Percentiles rank a stretch among this genome's conserved stretches.
Conservation (phyloP, 2,797 vertebrate species). For the Rhinoraja longicauda region DNA sequence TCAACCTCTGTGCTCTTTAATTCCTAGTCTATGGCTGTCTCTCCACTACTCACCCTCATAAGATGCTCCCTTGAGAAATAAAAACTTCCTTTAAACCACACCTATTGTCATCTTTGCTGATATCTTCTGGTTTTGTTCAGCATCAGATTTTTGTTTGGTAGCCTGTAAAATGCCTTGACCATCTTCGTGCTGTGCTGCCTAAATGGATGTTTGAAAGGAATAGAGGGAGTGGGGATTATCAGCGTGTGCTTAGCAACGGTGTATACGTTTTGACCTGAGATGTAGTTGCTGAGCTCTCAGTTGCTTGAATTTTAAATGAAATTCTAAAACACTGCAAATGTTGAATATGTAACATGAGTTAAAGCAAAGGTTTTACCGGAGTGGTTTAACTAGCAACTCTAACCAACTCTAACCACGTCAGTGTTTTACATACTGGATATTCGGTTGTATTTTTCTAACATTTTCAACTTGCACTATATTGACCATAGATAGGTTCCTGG, state of each 20-base stretch:
- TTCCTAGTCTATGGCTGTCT: too few species aligned
- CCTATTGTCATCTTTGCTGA: too few species aligned
- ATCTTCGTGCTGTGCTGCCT: too few species aligned
- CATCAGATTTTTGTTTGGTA: conserved; percentile 36
- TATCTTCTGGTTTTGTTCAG: too few species aligned
- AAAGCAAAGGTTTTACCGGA: neutral
- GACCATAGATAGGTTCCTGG: neutral
- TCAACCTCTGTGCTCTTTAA: too few species aligned
- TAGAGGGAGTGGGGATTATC: too few species aligned
- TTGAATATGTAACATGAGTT: neutral
- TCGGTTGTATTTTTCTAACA: neutral
- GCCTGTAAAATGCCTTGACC: too few species aligned
- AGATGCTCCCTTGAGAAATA: neutral
- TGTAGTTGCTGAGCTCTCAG: neutral
- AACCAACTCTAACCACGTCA: neutral
- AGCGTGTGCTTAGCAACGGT: neutral
- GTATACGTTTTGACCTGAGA: neutral
- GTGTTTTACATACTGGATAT: neutral
- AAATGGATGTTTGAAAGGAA: neutral
- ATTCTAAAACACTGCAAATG: neutral
- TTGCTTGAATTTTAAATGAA: neutral
- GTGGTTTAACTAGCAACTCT: neutral
- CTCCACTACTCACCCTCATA: conserved; percentile 39
- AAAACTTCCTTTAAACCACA: too few species aligned
- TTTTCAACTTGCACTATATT: neutral